A percentile compares a stretch with the other conserved stretches of the same genome.
Conservation (phyloP, 2,888 invertebrate genomes). For the Apoderus coryli region DNA sequence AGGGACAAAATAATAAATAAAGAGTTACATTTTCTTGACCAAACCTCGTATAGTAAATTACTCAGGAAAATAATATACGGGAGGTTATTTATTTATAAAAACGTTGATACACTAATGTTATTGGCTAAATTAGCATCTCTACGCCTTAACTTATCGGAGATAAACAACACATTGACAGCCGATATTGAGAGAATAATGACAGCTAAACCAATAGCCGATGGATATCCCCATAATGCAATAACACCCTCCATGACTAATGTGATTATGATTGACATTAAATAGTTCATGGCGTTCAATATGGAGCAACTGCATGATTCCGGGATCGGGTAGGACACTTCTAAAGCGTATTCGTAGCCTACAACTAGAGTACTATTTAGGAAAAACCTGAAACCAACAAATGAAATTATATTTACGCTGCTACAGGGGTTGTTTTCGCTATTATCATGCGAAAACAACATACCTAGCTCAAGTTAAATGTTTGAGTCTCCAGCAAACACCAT, state of each 20-base stretch:
- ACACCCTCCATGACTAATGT: conserved; percentile 20
- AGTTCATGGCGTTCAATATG: conserved; percentile 63
- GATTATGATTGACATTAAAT: conserved; percentile 20
- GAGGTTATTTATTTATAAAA: too few relatives aligned
- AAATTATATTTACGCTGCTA: too few relatives aligned
- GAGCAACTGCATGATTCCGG: conserved; percentile 92
- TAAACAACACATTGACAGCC: conserved; percentile 15
- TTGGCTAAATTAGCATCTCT: conserved; percentile 22
- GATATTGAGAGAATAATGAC: conserved; percentile 14
- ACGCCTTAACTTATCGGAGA: conserved; percentile 20
- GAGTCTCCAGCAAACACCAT: too few relatives aligned
- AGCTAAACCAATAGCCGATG: conserved; percentile 17
- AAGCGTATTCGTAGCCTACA: conserved; percentile 90
- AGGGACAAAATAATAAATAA: too few relatives aligned
- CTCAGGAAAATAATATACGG: too few relatives aligned
- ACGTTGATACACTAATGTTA: too few relatives aligned
- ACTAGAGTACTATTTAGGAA: conserved; percentile 95
- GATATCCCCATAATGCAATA: conserved; percentile 18
- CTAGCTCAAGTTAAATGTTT: too few relatives aligned
- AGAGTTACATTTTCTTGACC: too few relatives aligned
- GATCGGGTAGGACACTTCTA: conserved; percentile 89
- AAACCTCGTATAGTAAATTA: too few relatives aligned
- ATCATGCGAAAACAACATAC: too few relatives aligned
- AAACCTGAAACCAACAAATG: conserved; percentile 52
- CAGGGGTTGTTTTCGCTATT: too few relatives aligned